A percentile compares a stretch with the other conserved stretches of the same genome.
phyloP scores from a whole-genome alignment of 2,888 invertebrate genomes.

The Myopa tessellatipennis region DNA sequence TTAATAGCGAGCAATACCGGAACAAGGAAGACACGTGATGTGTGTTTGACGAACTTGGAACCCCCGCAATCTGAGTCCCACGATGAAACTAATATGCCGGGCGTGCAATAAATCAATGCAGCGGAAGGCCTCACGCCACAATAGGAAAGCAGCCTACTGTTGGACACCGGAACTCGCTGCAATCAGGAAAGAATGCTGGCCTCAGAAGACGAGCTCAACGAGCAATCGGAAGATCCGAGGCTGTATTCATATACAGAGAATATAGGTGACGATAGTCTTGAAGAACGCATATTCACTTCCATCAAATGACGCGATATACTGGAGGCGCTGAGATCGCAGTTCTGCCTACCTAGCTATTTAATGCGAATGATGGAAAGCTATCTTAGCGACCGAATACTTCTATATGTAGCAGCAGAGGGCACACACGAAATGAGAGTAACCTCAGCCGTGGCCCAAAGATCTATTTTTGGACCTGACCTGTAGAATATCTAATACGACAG shows the following conservation, averaged over 20 bases:
- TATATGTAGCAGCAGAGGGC: background rate
- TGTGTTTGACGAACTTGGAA: background rate
- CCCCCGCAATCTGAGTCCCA: constrained; percentile 5
- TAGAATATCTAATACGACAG: background rate
- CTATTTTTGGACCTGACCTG: constrained; percentile 2
- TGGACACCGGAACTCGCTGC: no score
- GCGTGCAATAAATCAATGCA: background rate
- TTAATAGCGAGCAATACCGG: constrained; percentile 10
- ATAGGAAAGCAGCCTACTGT: background rate
- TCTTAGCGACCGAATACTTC: background rate
- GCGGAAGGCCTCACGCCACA: background rate
- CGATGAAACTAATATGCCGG: background rate
- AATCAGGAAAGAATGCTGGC: background rate
- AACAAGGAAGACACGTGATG: background rate
- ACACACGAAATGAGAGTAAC: background rate
- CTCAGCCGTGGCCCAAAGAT: background rate
- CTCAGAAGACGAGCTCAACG: background rate
- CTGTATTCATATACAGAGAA: background rate
- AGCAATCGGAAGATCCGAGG: background rate
- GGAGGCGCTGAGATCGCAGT: background rate
- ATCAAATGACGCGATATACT: background rate
- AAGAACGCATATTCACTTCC: background rate
- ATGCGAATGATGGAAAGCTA: constrained; percentile 9
- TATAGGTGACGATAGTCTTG: background rate
- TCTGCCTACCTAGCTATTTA: background rate